Evolutionary conservation across 1,140 invertebrate species (phyloP), one percentile per base, ranked within the genome.

Genomic region (Aleiodes sp.): DNA sequence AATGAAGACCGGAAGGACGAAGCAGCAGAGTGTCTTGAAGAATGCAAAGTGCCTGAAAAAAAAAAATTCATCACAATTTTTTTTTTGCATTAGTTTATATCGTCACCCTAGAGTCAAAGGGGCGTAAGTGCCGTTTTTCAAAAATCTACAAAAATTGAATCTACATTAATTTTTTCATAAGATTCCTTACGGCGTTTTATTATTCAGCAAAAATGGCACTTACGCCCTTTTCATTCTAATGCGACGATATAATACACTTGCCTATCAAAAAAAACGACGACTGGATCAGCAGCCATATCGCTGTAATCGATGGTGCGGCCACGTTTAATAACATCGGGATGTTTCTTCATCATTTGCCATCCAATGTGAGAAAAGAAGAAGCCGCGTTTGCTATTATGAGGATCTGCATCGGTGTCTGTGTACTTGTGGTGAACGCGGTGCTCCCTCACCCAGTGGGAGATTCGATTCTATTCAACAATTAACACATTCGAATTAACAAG

Each of bases 401-500:
- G 59, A 37, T 61, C 59, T 19, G 26, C 59, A 35, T 35, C 14
- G 0, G 59, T 61, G 2, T 61, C 59, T 10, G n/a, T 12, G 4
- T 61, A 61, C n/a, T 61, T 61, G 14, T 61, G 59, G 37, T 61
- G 59, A 0, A 61, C 9, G 9, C 59, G 21, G 14, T 61, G 59
- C 2, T 37, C 12, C 7, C 33, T 35, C 3, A 4, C 2, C 59
- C 59, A 61, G 4, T 6, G 2, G n/a, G 10, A 6, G 14, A 59
- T 59, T 29, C 8, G 14, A 21, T 24, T 29, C 56, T 59, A 33
- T 9, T 6, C 4, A 33, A 7, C 4, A 33, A 33, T 6, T 33
- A 33, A 33, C 8, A 4, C 10, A 56, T 9, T 26, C 10, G 10
- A 56, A 56, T 2, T n/a, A 57, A 57, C 7, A 3, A 28, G 14